Conservation (phyloP, 2,113 vertebrate species). For the Pituophis catenifer region DNA sequence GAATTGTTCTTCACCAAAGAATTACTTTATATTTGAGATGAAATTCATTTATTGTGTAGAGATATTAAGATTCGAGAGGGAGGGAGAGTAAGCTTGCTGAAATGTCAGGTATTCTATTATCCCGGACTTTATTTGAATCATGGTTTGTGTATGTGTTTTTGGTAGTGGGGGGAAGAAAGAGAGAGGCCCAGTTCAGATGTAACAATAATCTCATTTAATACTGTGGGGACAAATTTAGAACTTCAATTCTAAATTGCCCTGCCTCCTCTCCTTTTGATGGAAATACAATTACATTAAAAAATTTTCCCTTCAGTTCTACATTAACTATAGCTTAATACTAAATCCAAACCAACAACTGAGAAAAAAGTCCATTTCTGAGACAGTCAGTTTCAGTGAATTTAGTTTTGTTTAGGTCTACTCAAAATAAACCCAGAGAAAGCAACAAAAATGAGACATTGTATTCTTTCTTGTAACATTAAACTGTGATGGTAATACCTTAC, state of each 20-base stretch:
- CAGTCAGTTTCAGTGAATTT: not conserved
- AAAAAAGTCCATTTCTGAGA: not conserved
- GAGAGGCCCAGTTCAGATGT: not conserved
- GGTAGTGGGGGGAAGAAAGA: not conserved
- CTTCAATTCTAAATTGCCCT: not conserved
- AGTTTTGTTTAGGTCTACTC: not conserved
- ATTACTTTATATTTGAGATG: conserved; percentile 54
- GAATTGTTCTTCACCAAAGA: conserved; percentile 67
- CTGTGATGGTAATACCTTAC: not conserved
- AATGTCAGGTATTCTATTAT: conserved; percentile 68
- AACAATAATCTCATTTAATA: not conserved
- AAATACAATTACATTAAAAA: not conserved
- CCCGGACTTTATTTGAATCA: conserved; percentile 52
- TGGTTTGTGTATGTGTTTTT: conserved; percentile 16
- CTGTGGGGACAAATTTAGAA: not conserved
- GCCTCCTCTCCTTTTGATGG: not conserved
- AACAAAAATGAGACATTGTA: not conserved
- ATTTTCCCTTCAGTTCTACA: not conserved
- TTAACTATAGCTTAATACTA: not conserved
- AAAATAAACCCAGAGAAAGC: not conserved
- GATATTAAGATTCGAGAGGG: conserved; percentile 41
- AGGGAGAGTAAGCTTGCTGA: conserved; percentile 60
- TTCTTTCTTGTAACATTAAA: not conserved
- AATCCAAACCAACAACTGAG: not conserved
- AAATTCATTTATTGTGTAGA: conserved; percentile 44